Evolutionary conservation across 2,797 vertebrate species (phyloP), one percentile per base, ranked within the genome.

Genomic region (Danio kyathit): DNA sequence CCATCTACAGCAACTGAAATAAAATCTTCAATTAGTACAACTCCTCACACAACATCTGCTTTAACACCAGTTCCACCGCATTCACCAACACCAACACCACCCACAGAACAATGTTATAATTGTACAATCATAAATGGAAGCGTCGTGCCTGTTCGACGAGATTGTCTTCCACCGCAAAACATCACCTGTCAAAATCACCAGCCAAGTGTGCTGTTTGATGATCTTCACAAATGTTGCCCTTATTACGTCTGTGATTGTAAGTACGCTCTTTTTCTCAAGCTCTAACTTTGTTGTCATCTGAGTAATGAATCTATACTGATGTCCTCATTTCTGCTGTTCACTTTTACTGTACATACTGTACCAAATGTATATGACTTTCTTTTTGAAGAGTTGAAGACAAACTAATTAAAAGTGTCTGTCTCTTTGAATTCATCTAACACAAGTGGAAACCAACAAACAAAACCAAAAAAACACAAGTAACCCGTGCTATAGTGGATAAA

Each of bases 201-300:
- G 57, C 16, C 81, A 6, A 95, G 96, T 13, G 94, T 96, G 75
- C 83, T 52, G n/a, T 94, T 95, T 5, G 11, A 48, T 13, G 95
- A 98, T 82, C 52, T 95, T 0, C 40, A 92, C 10, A 0, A 63
- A 49, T 99, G 97, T 91, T 99, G 97, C 79, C 74, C 94, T 83
- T 85, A 97, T 69, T 95, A 94, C 80, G 94, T 91, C 57, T 99
- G 97, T 65, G 95, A 97, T 57, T 99, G 97, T 99, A 89, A 96
- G 97, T 87, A 72, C 59, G 76, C 77, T 1, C 8, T 43, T 29
- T 19, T 10, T 40, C 6, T 19, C 8, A 14, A 3, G 29, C 66
- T 63, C 7, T 65, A 51, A 19, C 1, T 65, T 56, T 59, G 56
- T 59, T 59, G 19, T 12, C 56, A 29, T 59, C 19, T 12, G 52